Evolutionary conservation across 2,888 invertebrate species (phyloP), one percentile per base, ranked within the genome.

Genomic region (Atrina japonica): DNA sequence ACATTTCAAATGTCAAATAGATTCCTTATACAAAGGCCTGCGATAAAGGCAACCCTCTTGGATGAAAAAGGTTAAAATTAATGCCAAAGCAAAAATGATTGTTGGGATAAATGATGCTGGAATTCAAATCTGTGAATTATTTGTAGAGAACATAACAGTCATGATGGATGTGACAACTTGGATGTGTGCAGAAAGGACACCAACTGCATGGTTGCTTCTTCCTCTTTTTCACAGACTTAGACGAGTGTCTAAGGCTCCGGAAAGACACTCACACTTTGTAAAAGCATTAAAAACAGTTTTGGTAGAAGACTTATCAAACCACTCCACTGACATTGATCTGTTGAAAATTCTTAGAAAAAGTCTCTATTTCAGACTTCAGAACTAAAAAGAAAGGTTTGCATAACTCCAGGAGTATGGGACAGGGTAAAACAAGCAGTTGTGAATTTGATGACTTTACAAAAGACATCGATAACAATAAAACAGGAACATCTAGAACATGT

Each of bases 71-170:
- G 29, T 53, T 16, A 49, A 49, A 25, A 49, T 23, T 9, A 47
- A 47, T 47, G 47, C 18, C 47, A 47, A 47, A 16, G 47, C 47
- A 18, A 47, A n/a, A 47, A 47, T 23, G 18, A 23, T 47, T 47
- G 23, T 18, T 47, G 47, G 47, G 9, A 21, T 7, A 1, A 47
- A 18, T 21, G 47, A 14, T 16, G 6, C 18, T 47, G 47, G 23
- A 47, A 47, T 47, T 23, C 47, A 47, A 47, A 21, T 1, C 23
- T 47, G 47, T 7, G 47, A 47, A 23, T 9, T 21, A 47, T 47
- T 47, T 47, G 47, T 47, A 21, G 18, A 18, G 18, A 47, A 21
- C 47, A 47, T 47, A 23, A 23, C 18, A 23, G 47, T 2, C 23
- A 47, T 47, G 3, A 21, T 47, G 47, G 23, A 18, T 47, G 47